Percentiles rank a stretch among this genome's conserved stretches.
These are phyloP conservation scores for Ephialtes manifestator DNA, from an alignment of 2,888 invertebrate genomes.

Conservation along the genomic window DNA sequence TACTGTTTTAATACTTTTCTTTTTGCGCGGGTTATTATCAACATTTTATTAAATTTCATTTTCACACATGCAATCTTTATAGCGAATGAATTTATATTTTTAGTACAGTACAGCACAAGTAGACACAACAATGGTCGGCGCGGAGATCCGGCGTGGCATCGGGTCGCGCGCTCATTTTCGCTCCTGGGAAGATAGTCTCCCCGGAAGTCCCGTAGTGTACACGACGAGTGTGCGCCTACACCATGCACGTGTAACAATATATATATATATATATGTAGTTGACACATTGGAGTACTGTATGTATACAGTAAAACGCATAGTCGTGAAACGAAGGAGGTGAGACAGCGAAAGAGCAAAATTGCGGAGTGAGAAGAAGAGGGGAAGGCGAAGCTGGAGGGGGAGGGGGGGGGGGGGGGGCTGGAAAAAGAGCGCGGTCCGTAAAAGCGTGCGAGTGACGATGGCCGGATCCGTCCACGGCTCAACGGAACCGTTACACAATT, in stretches of 20 bases:
- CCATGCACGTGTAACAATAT: constrained; percentile 4
- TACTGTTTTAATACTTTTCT: too few relatives aligned
- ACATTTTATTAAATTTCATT: not conserved
- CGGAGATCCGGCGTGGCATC: constrained; percentile 48
- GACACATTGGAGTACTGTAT: not conserved
- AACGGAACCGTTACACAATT: constrained; percentile 70
- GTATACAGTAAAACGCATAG: constrained; percentile 27
- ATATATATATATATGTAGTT: constrained; percentile 10
- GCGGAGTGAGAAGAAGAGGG: constrained; percentile 32
- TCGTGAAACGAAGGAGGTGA: constrained; percentile 25
- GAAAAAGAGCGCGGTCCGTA: constrained; percentile 62
- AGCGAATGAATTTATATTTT: not conserved
- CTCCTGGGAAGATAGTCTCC: constrained; percentile 67
- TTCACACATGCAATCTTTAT: constrained; percentile 20
- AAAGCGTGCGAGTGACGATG: constrained; percentile 69
- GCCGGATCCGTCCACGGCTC: constrained; percentile 69
- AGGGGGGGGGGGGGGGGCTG: constrained; percentile 31
- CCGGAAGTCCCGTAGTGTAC: constrained; percentile 66
- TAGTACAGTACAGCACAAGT: not conserved
- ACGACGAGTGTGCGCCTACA: constrained; percentile 9
- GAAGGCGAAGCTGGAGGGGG: too few relatives aligned
- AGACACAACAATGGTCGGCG: constrained; percentile 44
- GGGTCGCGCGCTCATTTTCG: constrained; percentile 64
- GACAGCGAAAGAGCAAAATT: constrained; percentile 52
- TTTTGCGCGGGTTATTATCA: too few relatives aligned